Evolutionary conservation across 2,113 vertebrate species (phyloP).

Genomic region (Lophochroa leadbeateri): DNA sequence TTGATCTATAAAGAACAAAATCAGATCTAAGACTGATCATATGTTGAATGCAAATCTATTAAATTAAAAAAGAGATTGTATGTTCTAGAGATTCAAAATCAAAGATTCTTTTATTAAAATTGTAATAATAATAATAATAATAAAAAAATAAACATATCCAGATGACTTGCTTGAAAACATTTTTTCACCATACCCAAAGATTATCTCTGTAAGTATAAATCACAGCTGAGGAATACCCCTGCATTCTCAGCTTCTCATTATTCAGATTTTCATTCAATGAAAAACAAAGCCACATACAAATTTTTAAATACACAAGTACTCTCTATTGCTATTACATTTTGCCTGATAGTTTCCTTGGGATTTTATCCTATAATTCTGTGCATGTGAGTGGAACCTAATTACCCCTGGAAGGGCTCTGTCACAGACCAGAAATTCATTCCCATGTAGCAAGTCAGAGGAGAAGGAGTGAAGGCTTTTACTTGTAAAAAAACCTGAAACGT

Average conservation of each 20-base stretch:
- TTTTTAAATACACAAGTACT: neutral
- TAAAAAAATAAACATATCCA: neutral
- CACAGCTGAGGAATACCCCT: neutral
- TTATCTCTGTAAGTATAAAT: neutral
- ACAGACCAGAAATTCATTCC: neutral
- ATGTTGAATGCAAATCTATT: neutral
- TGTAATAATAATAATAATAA: neutral
- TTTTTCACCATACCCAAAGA: neutral
- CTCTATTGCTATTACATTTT: neutral
- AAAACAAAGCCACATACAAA: neutral
- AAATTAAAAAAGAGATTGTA: neutral
- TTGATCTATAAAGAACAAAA: neutral
- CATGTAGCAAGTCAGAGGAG: neutral
- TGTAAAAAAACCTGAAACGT: rapidly evolving
- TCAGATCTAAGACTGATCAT: neutral
- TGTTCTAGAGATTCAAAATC: neutral
- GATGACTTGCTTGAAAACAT: neutral
- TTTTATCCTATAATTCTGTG: neutral
- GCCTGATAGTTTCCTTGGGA: neutral
- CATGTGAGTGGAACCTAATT: neutral
- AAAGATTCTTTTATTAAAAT: neutral
- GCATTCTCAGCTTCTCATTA: neutral
- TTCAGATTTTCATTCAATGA: neutral
- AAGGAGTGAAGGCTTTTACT: neutral
- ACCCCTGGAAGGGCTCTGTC: neutral